Evolutionary conservation across 2,888 invertebrate species (phyloP).

Genomic region (Amiota minor): DNA sequence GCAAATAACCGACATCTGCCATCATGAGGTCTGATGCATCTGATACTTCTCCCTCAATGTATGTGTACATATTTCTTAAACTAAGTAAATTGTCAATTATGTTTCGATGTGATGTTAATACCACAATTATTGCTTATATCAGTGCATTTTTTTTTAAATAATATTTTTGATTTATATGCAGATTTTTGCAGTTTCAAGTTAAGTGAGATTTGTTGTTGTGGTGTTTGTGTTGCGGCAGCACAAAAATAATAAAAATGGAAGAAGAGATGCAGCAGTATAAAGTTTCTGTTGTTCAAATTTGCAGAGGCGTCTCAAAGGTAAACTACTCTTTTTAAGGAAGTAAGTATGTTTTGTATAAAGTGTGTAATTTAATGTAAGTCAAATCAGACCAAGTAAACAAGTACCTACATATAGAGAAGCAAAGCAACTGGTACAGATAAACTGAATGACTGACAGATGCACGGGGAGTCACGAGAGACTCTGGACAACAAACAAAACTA

Average conservation of each 20-base stretch:
- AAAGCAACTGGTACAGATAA: background rate
- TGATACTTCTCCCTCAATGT: too few relatives aligned
- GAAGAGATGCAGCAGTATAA: background rate
- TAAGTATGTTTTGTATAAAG: background rate
- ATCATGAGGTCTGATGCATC: too few relatives aligned
- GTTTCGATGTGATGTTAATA: too few relatives aligned
- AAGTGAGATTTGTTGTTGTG: background rate
- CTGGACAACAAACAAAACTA: background rate
- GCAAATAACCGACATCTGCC: too few relatives aligned
- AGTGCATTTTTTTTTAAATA: background rate
- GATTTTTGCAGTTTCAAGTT: slow-evolving; percentile 10
- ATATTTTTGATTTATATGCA: slow-evolving; percentile 21
- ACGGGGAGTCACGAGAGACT: background rate
- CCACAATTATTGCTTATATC: too few relatives aligned
- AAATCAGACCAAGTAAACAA: background rate
- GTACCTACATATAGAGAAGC: slow-evolving; percentile 9
- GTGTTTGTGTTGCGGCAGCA: background rate
- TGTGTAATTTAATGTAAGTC: slow-evolving; percentile 3
- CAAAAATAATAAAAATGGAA: background rate
- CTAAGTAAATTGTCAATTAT: too few relatives aligned
- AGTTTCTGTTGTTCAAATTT: background rate
- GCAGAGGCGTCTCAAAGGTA: slow-evolving; percentile 22
- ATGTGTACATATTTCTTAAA: too few relatives aligned
- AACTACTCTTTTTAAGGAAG: too few relatives aligned
- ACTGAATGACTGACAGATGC: slow-evolving; percentile 5